Base-by-base conservation (phyloP, 2,113 vertebrate species). In the Melozone crissalis region DNA sequence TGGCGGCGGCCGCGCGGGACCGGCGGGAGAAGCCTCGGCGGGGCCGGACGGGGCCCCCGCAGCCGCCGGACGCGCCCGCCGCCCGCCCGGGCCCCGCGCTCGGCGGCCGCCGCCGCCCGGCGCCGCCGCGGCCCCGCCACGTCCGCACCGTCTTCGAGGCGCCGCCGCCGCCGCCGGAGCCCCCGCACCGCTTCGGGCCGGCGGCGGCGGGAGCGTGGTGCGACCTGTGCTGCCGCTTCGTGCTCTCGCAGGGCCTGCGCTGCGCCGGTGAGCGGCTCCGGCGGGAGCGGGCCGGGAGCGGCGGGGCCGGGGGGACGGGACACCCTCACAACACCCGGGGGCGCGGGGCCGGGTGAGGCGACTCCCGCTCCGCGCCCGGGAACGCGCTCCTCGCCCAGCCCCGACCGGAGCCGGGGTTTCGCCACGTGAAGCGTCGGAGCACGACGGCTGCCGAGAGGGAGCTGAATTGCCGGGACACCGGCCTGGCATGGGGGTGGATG, bases 191-290 rank as follows among this genome's bases (percentile, higher is more conserved):
- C 66, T 96, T 97, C 78, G 63, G 44, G 61, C 91, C 57, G 74
- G 74, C 44, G n/a, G 87, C 59, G 76, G 61, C 62, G 51, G 95
- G 79, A 37, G 39, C 82, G 65, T 96, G 95, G 95, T 96, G 96
- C 89, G 92, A 96, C 87, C 87, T 93, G 57, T 97, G 96, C 94
- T 94, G 96, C 89, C 63, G 41, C 78, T 95, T 93, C 75, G 94
- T 96, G 83, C 93, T 93, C 62, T 94, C 39, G 37, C 94, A n/a
- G 41, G 89, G 84, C 79, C 93, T 84, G 59, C 75, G 94, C 58
- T 96, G 96, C 62, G 76, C 82, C 7, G 96, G 96, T 96, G 89
- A 94, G 93, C 52, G 43, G 49, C 76, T 33, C n/a, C 8, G 61
- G 43, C 52, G 74, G 81, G 20, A 31, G 28, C 57, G 55, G 27